phyloP scores from a whole-genome alignment of 2,113 vertebrate genomes.

The Aleadryas rufinucha region DNA sequence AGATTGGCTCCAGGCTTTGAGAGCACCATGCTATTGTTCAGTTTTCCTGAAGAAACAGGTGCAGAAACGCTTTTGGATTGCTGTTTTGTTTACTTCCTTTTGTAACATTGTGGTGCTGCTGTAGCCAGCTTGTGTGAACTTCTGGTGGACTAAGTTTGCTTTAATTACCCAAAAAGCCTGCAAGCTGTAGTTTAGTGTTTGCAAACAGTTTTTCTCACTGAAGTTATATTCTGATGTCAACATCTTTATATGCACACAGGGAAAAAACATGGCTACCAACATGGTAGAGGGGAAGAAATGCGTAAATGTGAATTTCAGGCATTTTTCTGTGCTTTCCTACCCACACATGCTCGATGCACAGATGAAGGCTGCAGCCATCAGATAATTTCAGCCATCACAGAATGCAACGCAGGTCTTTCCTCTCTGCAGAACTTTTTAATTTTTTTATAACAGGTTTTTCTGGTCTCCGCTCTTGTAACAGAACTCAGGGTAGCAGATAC shows the following conservation, averaged over 20 bases:
- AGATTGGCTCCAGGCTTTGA: neutral
- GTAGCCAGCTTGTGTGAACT: neutral
- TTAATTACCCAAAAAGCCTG: neutral
- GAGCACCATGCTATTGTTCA: neutral
- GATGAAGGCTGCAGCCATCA: neutral
- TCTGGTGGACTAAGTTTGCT: neutral
- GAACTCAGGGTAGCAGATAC: neutral
- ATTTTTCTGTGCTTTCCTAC: neutral
- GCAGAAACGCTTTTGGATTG: neutral
- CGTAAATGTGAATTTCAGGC: neutral
- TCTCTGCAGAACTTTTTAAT: neutral
- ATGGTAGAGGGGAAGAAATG: neutral
- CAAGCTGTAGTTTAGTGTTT: neutral
- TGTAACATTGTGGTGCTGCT: neutral
- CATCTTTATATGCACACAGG: neutral
- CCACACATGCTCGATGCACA: fast-evolving
- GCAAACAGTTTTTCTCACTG: neutral
- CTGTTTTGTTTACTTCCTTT: neutral
- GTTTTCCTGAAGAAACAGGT: neutral
- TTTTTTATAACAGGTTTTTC: neutral
- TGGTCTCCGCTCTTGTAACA: neutral
- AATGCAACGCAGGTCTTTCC: fast-evolving
- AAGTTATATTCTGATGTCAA: neutral
- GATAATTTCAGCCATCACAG: neutral
- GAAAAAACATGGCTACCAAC: neutral